Evolutionary conservation across 2,888 invertebrate genomes (phyloP).

Genomic region (Beris chalybata): DNA sequence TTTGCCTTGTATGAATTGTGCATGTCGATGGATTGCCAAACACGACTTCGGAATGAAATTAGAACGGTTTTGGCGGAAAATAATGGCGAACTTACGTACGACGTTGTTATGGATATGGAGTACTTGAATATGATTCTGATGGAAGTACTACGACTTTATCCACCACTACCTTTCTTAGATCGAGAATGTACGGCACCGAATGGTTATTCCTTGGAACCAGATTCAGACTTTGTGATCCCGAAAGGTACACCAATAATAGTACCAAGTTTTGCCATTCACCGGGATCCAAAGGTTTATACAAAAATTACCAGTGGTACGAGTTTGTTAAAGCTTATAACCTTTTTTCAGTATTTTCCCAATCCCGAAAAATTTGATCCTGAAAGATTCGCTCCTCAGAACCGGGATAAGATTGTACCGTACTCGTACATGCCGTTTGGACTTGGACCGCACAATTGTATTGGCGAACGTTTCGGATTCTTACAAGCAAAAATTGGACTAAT

Average conservation of each 20-base stretch:
- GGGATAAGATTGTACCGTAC: constrained; percentile 45
- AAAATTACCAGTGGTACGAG: neutral
- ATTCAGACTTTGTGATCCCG: constrained; percentile 46
- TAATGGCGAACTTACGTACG: constrained; percentile 53
- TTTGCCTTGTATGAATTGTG: constrained; percentile 57
- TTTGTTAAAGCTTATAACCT: neutral
- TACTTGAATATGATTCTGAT: constrained; percentile 55
- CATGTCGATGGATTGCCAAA: constrained; percentile 54
- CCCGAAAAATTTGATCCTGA: constrained; percentile 52
- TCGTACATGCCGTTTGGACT: constrained; percentile 51
- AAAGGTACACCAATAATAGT: constrained; percentile 52
- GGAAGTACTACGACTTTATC: constrained; percentile 54
- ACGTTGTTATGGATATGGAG: constrained; percentile 53
- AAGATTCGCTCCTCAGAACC: constrained; percentile 49
- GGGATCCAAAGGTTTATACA: constrained; percentile 49
- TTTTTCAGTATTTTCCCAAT: constrained; percentile 49
- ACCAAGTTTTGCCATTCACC: constrained; percentile 51
- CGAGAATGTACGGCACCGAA: constrained; percentile 48
- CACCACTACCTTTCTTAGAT: constrained; percentile 53
- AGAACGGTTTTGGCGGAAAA: constrained; percentile 47
- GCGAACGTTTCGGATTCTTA: constrained; percentile 51
- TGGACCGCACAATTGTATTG: constrained; percentile 54
- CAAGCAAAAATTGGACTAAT: constrained; percentile 51
- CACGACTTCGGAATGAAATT: constrained; percentile 55
- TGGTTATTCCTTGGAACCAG: constrained; percentile 48